phyloP scores from a whole-genome alignment of 1,140 invertebrate genomes.

The Leptestheria dahalacensis region DNA sequence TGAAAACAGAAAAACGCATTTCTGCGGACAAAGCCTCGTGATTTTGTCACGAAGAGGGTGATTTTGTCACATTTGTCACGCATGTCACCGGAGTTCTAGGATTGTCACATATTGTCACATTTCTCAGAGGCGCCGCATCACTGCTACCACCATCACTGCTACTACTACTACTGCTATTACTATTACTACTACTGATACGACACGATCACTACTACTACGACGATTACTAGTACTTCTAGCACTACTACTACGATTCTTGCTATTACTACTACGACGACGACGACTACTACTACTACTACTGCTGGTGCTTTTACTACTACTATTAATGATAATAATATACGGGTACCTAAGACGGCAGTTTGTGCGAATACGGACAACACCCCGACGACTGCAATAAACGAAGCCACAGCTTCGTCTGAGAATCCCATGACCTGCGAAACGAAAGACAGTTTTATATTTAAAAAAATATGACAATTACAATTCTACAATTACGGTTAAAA shows the following conservation, averaged over 20 bases:
- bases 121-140: too few relatives aligned
- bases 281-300: neutral
- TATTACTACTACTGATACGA: neutral
- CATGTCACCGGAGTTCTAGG: too few relatives aligned
- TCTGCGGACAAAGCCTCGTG: too few relatives aligned
- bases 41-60: too few relatives aligned
- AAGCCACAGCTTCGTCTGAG: constrained; percentile 81
- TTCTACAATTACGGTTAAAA: neutral
- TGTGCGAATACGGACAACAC: constrained; percentile 92
- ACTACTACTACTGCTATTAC: neutral
- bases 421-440: constrained; percentile 77
- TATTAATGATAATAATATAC: too few relatives aligned
- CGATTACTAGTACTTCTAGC: too few relatives aligned
- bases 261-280: constrained; percentile 1
- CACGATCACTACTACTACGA: too few relatives aligned
- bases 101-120: too few relatives aligned
- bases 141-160: neutral
- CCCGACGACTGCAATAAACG: constrained; percentile 94
- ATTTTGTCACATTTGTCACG: too few relatives aligned
- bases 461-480: neutral
- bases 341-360: constrained; percentile 33
- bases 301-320: neutral
- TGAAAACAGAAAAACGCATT: too few relatives aligned
- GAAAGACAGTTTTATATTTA: constrained; percentile 1
- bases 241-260: too few relatives aligned